Evolutionary conservation across 1,140 invertebrate species (phyloP), one percentile per base, ranked within the genome.

Genomic region (Halotydeus destructor): DNA sequence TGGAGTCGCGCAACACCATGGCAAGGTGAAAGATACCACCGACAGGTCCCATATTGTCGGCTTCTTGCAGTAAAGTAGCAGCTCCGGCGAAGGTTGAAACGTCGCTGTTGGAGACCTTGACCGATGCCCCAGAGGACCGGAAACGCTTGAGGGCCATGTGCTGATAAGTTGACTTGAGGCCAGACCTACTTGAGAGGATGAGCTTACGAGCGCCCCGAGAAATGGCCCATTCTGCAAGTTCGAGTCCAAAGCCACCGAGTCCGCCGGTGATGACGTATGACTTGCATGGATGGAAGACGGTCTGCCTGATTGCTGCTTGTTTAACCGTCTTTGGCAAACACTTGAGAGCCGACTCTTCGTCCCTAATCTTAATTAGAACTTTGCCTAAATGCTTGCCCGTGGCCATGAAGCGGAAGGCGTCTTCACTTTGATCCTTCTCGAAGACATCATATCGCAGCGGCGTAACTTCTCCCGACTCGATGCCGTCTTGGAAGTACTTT

Each of bases 301-400:
- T 57, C 36, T 14, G 62, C 55, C 43, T 61, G 41, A 51, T 63
- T 63, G 25, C 58, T 8, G 66, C 11, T 14, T 12, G 14, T 14
- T 23, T 21, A 26, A 22, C 38, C 8, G 11, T 19, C 9, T 12
- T 3, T 6, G 23, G 23, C 3, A 19, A 8, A 21, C 19, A 8
- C 5, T 31, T 27, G n/a, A 9, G 14, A 12, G 27, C 6, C 23
- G 19, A 8, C 37, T 55, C 53, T 19, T 44, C 43, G 26, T 43
- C 41, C 5, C 23, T 5, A 18, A 44, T 39, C 31, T 44, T 28
- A 2, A 69, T 32, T 2, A 69, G 28, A 11, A 97, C 86, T 68
- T 96, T 96, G 50, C 89, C 89, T 45, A 93, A 88, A 59, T 96
- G 88, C 64, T 86, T 89, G 31, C 88, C 88, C 1, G 79, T 75